Evolutionary conservation across 2,113 vertebrate genomes (phyloP).

Genomic region (Pogona vitticeps): DNA sequence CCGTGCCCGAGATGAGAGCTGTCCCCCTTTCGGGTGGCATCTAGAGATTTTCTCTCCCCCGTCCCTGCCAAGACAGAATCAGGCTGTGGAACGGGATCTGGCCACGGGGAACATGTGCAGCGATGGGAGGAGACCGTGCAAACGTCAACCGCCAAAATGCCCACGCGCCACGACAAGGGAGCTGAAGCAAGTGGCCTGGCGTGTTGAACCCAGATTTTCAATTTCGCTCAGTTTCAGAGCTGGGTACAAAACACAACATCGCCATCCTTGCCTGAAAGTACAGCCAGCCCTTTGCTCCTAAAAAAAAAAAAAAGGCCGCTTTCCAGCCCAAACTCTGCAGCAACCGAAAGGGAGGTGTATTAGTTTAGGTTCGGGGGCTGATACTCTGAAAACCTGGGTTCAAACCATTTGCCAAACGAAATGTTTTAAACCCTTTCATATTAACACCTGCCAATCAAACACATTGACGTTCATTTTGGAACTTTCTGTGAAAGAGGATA

Average conservation of each 20-base stretch:
- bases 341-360: not conserved
- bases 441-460: too few relatives aligned
- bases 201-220: not conserved
- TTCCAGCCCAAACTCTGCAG: not conserved
- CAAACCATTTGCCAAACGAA: too few relatives aligned
- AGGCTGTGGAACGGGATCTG: not conserved
- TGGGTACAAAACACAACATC: not conserved
- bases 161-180: not conserved
- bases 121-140: not conserved
- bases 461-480: too few relatives aligned
- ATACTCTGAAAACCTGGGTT: too few relatives aligned
- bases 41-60: slow-evolving; percentile 2
- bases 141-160: slow-evolving; percentile 25
- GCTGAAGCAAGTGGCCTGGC: not conserved
- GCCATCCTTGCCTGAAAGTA: not conserved
- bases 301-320: not conserved
- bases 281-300: not conserved
- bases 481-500: too few relatives aligned
- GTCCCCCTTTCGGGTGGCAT: slow-evolving; percentile 37
- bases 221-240: not conserved
- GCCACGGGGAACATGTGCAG: not conserved
- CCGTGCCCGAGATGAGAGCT: slow-evolving; percentile 34
- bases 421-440: too few relatives aligned
- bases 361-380: not conserved
- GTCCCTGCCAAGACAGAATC: not conserved